Base-by-base conservation (phyloP, 92 coral and sea anemone genomes). In the Anthopleura xanthogrammica region DNA sequence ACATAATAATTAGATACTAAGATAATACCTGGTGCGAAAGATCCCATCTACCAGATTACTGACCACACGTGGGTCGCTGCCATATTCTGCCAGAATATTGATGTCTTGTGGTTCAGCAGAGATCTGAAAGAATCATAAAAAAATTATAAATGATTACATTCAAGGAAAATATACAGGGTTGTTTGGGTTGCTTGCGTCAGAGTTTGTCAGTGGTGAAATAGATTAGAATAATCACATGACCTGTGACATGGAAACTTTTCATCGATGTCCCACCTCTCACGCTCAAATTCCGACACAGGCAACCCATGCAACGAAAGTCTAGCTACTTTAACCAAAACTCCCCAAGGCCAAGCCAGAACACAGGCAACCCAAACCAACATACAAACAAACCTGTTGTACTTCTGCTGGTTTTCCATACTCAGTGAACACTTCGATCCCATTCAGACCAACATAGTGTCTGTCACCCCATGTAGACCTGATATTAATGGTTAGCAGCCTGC, bases 21-120 rank as follows among this genome's bases (percentile, higher is more conserved):
- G 43, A 46, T 20, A 3, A n/a, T 85, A 95, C 98, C 98, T 97
- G 80, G 99, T 97, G 77, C 98, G 90, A 80, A 86, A 97, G 29
- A 97, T 95, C 71, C 99, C 99, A 76, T 97, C 99, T n/a, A 94
- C 87, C 3, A 97, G 93, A 83, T 97, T 97, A 16, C 98, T 92
- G 46, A 91, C 95, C n/a, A 97, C 88, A 87, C 99, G 90, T 29
- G 99, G 99, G 68, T 97, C 99, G 62, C 89, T 94, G 80, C 90
- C 95, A 75, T 97, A 97, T 55, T 94, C 99, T 24, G 98, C 90
- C 43, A 97, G 94, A 62, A 97, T 81, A 71, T 97, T 97, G 46
- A 97, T 97, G 79, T 97, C 99, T 12, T 86, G 79, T 16, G 99
- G 99, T 82, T 97, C 97, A 10, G 99, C 99, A 23, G 94, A 81